Conservation (phyloP, 1,140 invertebrate genomes). For the Melitaea cinxia region DNA sequence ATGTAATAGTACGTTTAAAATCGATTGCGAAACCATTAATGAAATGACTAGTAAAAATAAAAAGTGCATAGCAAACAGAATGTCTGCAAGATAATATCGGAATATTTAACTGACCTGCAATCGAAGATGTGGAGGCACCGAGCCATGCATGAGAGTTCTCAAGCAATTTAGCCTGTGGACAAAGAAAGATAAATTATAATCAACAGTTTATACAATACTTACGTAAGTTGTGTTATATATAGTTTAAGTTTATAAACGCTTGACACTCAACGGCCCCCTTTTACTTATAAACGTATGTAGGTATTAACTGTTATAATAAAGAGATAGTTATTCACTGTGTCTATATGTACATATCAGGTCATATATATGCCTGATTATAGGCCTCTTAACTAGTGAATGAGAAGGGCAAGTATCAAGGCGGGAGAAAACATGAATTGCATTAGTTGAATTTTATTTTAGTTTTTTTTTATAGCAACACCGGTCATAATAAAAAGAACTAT, state of each 20-base stretch:
- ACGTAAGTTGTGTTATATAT: neutral
- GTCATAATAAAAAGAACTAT: constrained; percentile 9
- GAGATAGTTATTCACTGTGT: too few species aligned
- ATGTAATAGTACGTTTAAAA: neutral
- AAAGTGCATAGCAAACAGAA: neutral
- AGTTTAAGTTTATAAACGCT: too few species aligned
- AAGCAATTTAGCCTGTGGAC: constrained; percentile 93
- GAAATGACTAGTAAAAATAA: constrained; percentile 2
- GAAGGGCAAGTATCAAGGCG: too few species aligned
- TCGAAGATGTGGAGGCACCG: constrained; percentile 91
- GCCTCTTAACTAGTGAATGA: too few species aligned
- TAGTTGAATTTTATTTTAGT: too few species aligned
- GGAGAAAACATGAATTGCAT: too few species aligned
- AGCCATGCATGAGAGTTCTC: constrained; percentile 95
- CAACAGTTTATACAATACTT: neutral
- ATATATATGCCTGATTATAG: too few species aligned
- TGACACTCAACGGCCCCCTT: too few species aligned
- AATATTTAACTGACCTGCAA: constrained; percentile 89
- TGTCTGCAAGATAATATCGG: neutral
- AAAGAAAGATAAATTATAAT: constrained; percentile 61
- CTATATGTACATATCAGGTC: too few species aligned
- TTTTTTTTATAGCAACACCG: too few species aligned
- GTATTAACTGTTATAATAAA: too few species aligned
- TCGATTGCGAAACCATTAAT: neutral
- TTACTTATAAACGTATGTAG: too few species aligned